These are phyloP conservation scores for Chelon auratus DNA, from an alignment of 2,797 vertebrate genomes.

Conservation along the genomic window DNA sequence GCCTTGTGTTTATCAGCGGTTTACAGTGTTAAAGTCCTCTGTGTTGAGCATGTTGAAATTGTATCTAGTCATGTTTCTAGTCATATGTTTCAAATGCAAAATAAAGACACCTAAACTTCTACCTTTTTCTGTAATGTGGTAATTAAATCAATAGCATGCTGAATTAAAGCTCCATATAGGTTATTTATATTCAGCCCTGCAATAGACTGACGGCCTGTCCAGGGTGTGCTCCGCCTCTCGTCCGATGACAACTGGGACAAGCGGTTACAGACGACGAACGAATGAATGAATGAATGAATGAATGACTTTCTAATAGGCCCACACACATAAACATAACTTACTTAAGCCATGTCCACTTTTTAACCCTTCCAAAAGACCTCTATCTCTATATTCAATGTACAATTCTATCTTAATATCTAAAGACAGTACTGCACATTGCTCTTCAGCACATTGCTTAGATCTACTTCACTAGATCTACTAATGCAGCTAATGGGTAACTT, in stretches of 20 bases:
- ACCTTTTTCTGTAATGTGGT: constrained; percentile 7
- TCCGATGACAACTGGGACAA: no score
- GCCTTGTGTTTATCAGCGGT: constrained; percentile 84
- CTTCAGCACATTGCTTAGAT: neutral
- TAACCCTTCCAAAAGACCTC: neutral
- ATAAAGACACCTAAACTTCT: constrained; percentile 60
- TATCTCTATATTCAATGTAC: neutral
- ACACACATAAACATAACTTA: neutral
- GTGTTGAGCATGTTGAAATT: constrained; percentile 72
- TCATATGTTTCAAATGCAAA: constrained; percentile 69
- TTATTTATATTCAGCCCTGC: no score
- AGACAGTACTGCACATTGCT: neutral
- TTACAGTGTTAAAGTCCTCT: constrained; percentile 75
- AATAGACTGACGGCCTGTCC: no score
- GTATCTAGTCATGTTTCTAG: constrained; percentile 69
- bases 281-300: no score
- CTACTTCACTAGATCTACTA: neutral
- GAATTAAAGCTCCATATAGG: neutral
- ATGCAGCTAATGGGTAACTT: neutral
- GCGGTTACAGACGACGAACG: no score
- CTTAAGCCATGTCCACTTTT: neutral
- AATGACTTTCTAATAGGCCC: no score
- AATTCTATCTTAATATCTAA: neutral
- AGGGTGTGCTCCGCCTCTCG: no score
- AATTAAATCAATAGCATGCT: neutral